Conservation (phyloP, 2,888 invertebrate species). For the Chrysolina haemoptera region DNA sequence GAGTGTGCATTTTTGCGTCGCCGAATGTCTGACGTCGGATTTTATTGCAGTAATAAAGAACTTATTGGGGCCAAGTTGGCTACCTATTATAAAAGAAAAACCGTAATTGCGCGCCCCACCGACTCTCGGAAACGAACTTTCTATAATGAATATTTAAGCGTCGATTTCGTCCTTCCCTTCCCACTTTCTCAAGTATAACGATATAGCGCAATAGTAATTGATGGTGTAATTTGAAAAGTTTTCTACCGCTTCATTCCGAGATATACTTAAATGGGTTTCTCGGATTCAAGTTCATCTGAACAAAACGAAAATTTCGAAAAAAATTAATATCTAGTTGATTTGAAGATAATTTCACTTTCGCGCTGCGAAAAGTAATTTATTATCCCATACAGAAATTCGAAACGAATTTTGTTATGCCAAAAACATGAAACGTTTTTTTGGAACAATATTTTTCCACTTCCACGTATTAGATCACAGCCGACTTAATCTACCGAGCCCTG, state of each 20-base stretch:
- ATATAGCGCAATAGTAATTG: conserved; percentile 31
- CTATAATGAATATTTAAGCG: conserved; percentile 44
- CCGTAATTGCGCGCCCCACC: conserved; percentile 28
- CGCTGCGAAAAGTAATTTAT: no score
- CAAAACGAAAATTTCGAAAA: background rate
- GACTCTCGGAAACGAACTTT: conserved; percentile 32
- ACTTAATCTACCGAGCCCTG: no score
- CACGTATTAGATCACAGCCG: no score
- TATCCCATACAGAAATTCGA: no score
- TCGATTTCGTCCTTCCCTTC: conserved; percentile 30
- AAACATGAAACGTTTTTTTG: no score
- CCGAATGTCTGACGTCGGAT: conserved; percentile 23
- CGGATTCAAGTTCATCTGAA: conserved; percentile 8
- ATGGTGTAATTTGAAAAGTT: conserved; percentile 24
- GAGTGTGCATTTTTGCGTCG: conserved; percentile 16
- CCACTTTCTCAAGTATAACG: conserved; percentile 27
- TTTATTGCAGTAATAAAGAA: conserved; percentile 31
- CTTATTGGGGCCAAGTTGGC: conserved; percentile 35
- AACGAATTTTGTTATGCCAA: no score
- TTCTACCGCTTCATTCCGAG: background rate
- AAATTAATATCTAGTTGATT: background rate
- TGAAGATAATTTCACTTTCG: background rate
- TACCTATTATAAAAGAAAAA: conserved; percentile 33
- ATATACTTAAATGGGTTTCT: background rate
- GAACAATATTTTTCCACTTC: no score